These are phyloP conservation scores for Phalloptychus januarius DNA, from an alignment of 2,797 vertebrate species.

Conservation along the genomic window DNA sequence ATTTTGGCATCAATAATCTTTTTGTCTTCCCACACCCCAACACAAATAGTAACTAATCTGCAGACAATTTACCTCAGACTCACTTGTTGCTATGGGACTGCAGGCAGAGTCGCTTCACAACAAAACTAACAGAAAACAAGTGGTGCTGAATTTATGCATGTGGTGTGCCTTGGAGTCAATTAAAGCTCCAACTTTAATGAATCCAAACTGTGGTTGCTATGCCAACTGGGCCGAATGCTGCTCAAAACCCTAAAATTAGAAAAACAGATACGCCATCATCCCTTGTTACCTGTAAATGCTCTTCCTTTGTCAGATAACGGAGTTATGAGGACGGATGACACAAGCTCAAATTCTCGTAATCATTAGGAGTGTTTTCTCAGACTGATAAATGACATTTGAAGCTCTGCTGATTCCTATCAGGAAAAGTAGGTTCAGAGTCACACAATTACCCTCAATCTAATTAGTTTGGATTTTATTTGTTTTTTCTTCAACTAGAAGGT, in stretches of 20 bases:
- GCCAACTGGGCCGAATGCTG: constrained; percentile 58
- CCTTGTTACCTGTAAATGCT: constrained; percentile 24
- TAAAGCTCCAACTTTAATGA: constrained; percentile 19
- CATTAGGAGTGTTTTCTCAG: constrained; percentile 42
- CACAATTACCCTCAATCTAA: constrained; percentile 25
- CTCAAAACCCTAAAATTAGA: constrained; percentile 62
- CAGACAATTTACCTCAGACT: constrained; percentile 36
- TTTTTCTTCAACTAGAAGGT: neutral
- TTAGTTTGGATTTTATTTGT: constrained; percentile 2
- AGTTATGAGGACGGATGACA: constrained; percentile 25
- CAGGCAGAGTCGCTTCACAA: constrained; percentile 6
- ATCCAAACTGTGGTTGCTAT: constrained; percentile 47
- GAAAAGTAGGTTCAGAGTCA: constrained; percentile 25
- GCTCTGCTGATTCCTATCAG: constrained; percentile 40
- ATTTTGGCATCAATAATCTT: constrained; percentile 37
- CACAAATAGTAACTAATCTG: constrained; percentile 49
- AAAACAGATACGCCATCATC: constrained; percentile 20
- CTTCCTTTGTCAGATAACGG: constrained; percentile 22
- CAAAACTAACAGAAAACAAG: neutral
- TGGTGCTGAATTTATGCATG: neutral
- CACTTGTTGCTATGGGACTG: constrained; percentile 59
- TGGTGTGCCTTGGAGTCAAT: constrained; percentile 4
- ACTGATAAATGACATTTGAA: constrained; percentile 38
- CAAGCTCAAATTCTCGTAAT: constrained; percentile 22
- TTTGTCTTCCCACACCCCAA: constrained; percentile 17